phyloP scores from a whole-genome alignment of 2,113 vertebrate species.

The Scophthalmus maximus region DNA sequence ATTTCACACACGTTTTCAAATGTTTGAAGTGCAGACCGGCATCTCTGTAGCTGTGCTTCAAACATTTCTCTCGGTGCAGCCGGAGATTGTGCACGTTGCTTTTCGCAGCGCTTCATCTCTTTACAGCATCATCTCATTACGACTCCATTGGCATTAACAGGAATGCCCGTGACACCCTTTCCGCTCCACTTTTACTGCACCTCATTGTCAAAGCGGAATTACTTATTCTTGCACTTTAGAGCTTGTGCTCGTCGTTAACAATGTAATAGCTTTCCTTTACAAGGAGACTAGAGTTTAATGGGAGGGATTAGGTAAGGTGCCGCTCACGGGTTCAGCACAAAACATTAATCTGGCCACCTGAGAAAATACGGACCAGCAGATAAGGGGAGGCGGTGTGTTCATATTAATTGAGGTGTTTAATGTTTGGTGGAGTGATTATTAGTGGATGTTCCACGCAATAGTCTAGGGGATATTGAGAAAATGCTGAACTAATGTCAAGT shows the following conservation, averaged over 20 bases:
- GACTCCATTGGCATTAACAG: constrained; percentile 9
- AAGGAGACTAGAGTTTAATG: constrained; percentile 53
- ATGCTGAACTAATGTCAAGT: neutral
- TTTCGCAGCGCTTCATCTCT: constrained; percentile 21
- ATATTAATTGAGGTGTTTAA: constrained; percentile 46
- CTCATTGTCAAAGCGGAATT: constrained; percentile 26
- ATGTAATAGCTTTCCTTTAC: constrained; percentile 55
- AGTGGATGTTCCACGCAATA: constrained; percentile 2
- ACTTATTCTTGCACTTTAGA: constrained; percentile 26
- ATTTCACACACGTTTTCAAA: neutral
- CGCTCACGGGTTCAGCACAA: constrained; percentile 36
- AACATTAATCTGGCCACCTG: constrained; percentile 62
- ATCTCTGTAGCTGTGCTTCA: neutral
- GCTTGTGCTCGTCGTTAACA: constrained; percentile 49
- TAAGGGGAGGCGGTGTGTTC: constrained; percentile 37
- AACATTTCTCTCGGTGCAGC: neutral
- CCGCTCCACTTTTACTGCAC: constrained; percentile 18
- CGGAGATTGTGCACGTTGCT: neutral
- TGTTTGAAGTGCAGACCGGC: neutral
- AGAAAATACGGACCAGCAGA: constrained; percentile 50
- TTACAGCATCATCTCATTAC: constrained; percentile 6
- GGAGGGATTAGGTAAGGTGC: constrained; percentile 53
- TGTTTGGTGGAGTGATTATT: constrained; percentile 43
- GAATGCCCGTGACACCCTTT: neutral
- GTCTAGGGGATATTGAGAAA: constrained; percentile 1